Base-by-base conservation (phyloP, 1,140 invertebrate species). In the Apis cerana region DNA sequence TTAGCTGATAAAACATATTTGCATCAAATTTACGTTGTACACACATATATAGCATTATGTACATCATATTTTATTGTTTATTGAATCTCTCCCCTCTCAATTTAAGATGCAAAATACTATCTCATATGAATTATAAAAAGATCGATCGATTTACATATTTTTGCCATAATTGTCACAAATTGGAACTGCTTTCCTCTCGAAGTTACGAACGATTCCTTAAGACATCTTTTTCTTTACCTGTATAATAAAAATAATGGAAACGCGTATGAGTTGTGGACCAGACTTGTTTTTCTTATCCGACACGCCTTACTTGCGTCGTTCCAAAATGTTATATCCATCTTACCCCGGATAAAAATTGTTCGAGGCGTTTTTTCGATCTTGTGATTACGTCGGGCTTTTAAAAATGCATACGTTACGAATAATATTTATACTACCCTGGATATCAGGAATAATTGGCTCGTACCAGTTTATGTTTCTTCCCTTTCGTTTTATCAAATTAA, bases 331-430 rank as follows among this genome's bases (percentile, higher is more conserved):
- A 23, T 71, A 33, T 27, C 62, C 67, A 71, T 23, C 62, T 70
- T 61, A n/a, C 58, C 59, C 19, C n/a, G 50, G 9, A 19, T 61
- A n/a, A 12, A 48, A 23, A 43, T 71, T 21, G 56, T 61, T 79
- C 77, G 21, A 79, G 67, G 77, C 65, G 76, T 61, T 71, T 23
- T 68, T 69, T 17, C 23, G 54, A 59, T 79, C 52, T 70, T 1
- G n/a, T 7, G 67, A 78, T 59, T 59, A 50, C 27, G 8, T 19
- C 5, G 17, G 12, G 17, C 15, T 23, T 48, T 52, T 59, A 61
- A 70, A 79, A 48, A 78, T 4, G 27, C 33, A 43, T 43, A 43
- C 33, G 33, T 43, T 43, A 43, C 33, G 33, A 43, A 15, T 54
- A 23, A 21, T 56, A 58, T 67, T 43, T 59, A 79, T 21, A 50